phyloP scores from a whole-genome alignment of 2,113 vertebrate genomes.

The Ochotona curzoniae region DNA sequence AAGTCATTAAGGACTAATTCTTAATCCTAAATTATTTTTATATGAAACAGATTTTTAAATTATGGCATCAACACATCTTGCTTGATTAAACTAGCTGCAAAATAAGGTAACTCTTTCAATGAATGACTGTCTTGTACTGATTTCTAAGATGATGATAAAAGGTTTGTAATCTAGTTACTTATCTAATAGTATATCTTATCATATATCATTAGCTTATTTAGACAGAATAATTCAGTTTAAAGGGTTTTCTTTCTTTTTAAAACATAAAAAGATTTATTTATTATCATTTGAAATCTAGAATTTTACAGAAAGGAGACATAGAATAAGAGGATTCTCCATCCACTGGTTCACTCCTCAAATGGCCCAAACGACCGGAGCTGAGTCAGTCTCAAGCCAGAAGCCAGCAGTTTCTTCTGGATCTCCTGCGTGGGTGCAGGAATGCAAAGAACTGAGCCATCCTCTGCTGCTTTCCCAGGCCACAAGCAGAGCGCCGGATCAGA shows the following conservation, averaged over 20 bases:
- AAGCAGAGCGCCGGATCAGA: no score
- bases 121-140: slow-evolving; percentile 11
- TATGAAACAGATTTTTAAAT: background rate
- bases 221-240: slow-evolving; percentile 20
- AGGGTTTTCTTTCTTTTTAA: background rate
- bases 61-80: background rate
- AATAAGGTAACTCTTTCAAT: slow-evolving; percentile 18
- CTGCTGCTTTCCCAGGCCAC: no score
- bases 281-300: no score
- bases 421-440: no score
- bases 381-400: no score
- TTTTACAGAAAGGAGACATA: no score
- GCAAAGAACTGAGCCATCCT: no score
- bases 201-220: slow-evolving; percentile 10
- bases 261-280: no score
- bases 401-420: no score
- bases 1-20: background rate
- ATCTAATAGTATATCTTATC: background rate
- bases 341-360: no score
- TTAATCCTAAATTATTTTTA: slow-evolving; percentile 22
- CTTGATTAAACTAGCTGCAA: slow-evolving; percentile 10
- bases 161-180: slow-evolving; percentile 31
- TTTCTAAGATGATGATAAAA: background rate
- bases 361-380: no score
- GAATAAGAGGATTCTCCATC: no score